Evolutionary conservation across 2,888 invertebrate genomes (phyloP).

Genomic region (Phyllotreta striolata): DNA sequence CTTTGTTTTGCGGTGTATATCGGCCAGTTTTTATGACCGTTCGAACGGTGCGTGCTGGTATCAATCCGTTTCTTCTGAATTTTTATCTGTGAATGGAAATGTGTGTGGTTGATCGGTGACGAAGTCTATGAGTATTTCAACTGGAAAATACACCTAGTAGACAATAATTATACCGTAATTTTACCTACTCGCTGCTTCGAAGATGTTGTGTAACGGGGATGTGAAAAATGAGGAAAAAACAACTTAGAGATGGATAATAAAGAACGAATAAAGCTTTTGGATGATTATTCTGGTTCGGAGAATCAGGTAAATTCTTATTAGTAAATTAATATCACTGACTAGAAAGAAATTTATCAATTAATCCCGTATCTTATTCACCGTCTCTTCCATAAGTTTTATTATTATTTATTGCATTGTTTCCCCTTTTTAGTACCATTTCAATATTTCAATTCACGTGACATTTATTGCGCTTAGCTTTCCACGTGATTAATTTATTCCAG

Average conservation of each 20-base stretch:
- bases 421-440: too few relatives aligned
- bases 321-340: too few relatives aligned
- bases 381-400: neutral
- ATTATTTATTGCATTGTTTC: neutral
- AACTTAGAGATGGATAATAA: conserved; percentile 48
- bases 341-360: too few relatives aligned
- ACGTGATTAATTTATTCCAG: too few relatives aligned
- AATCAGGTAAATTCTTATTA: conserved; percentile 52
- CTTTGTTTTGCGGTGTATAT: conserved; percentile 29
- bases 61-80: neutral
- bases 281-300: conserved; percentile 56
- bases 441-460: too few relatives aligned
- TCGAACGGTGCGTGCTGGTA: conserved; percentile 1
- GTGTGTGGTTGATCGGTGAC: conserved; percentile 22
- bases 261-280: conserved; percentile 53
- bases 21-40: conserved; percentile 2
- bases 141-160: neutral
- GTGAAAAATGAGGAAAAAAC: conserved; percentile 8
- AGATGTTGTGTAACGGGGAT: conserved; percentile 7
- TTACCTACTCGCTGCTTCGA: neutral
- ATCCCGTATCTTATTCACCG: too few relatives aligned
- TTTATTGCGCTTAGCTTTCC: too few relatives aligned
- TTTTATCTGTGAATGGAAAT: conserved; percentile 7
- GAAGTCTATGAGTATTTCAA: conserved; percentile 4
- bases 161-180: conserved; percentile 11